Percentiles rank a stretch among this genome's conserved stretches.
These are phyloP conservation scores for Idaea biselata DNA, from an alignment of 2,888 invertebrate species.

Conservation along the genomic window DNA sequence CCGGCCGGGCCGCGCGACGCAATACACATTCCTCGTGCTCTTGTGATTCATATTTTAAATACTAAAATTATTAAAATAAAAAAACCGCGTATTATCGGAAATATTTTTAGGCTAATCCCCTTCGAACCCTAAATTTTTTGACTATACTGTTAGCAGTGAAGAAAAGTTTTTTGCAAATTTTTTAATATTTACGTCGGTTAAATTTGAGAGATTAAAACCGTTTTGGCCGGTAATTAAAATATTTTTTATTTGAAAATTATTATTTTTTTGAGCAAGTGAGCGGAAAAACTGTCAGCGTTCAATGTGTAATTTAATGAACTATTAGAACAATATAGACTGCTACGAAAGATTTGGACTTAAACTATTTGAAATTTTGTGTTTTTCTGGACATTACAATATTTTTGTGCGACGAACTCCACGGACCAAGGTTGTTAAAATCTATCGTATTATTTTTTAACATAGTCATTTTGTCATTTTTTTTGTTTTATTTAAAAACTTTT, in stretches of 20 bases:
- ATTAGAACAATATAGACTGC: conserved; percentile 51
- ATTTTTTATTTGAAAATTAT: conserved; percentile 69
- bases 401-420: conserved; percentile 48
- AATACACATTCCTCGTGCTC: conserved; percentile 80
- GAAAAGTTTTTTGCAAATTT: conserved; percentile 74
- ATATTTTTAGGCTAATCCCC: conserved; percentile 74
- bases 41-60: conserved; percentile 79
- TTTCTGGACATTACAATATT: conserved; percentile 43
- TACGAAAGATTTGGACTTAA: conserved; percentile 44
- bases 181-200: conserved; percentile 79
- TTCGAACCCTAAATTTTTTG: conserved; percentile 65
- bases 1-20: conserved; percentile 78
- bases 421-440: conserved; percentile 57
- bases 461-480: background rate
- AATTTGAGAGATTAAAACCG: conserved; percentile 69
- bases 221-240: conserved; percentile 75
- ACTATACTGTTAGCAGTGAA: conserved; percentile 66
- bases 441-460: background rate
- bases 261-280: conserved; percentile 64
- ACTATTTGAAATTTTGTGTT: conserved; percentile 40
- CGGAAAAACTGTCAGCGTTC: conserved; percentile 66
- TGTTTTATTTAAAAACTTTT: background rate
- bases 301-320: conserved; percentile 51
- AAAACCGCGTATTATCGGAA: conserved; percentile 69
- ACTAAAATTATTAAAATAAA: conserved; percentile 52